A percentile compares a stretch with the other conserved stretches of the same genome.
Conservation (phyloP, 1,140 invertebrate genomes). For the Ruditapes philippinarum region DNA sequence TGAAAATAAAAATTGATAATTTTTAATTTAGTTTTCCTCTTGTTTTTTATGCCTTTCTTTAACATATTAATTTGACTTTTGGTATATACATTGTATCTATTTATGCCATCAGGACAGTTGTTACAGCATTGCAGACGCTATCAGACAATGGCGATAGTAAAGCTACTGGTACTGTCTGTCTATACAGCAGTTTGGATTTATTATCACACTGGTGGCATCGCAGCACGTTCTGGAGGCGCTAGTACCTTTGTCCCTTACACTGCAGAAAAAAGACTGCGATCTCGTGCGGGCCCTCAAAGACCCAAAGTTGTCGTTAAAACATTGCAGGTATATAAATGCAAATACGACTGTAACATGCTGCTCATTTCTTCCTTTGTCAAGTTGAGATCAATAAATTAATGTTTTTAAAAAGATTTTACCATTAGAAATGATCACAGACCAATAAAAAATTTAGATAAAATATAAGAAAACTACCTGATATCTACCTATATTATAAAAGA, state of each 20-base stretch:
- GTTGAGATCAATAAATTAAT: too few species aligned
- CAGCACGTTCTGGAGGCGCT: not conserved
- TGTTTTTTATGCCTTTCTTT: too few species aligned
- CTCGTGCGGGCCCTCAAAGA: constrained; percentile 3
- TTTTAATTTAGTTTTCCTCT: too few species aligned
- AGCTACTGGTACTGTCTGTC: not conserved
- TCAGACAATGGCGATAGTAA: constrained; percentile 24
- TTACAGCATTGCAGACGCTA: not conserved
- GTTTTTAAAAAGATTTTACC: not conserved
- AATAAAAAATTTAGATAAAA: too few species aligned
- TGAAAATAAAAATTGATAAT: too few species aligned
- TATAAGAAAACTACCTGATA: too few species aligned
- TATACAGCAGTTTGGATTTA: constrained; percentile 48
- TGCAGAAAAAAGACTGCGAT: constrained; percentile 32
- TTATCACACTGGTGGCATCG: constrained; percentile 37
- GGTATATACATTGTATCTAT: too few species aligned
- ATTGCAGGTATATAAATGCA: constrained; percentile 1
- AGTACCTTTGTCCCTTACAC: constrained; percentile 17
- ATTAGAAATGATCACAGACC: too few species aligned
- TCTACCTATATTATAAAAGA: too few species aligned
- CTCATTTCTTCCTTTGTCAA: too few species aligned
- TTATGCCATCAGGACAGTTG: not conserved
- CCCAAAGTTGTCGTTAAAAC: not conserved
- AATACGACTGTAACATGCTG: too few species aligned
- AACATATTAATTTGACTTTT: too few species aligned